These are phyloP conservation scores for Xanthia togata DNA, from an alignment of 2,888 invertebrate genomes.

Conservation along the genomic window DNA sequence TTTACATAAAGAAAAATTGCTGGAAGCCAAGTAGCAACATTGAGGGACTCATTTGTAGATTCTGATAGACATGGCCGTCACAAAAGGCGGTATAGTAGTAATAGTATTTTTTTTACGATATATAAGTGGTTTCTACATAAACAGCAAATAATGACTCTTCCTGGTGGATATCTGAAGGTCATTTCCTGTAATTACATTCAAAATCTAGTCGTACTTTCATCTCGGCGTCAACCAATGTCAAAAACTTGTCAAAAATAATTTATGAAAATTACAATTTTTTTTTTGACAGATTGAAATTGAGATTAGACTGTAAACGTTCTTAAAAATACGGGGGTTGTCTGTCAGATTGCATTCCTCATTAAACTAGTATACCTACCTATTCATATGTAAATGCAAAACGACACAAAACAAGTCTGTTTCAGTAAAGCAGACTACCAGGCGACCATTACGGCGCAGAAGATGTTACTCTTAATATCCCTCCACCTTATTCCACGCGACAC, in stretches of 20 bases:
- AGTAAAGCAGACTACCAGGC: conserved; percentile 7
- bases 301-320: too few species aligned
- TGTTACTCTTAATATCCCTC: conserved; percentile 40
- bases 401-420: not conserved
- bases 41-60: not conserved
- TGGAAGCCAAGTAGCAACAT: not conserved
- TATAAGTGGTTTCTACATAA: too few species aligned
- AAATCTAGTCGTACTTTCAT: too few species aligned
- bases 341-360: not conserved
- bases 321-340: too few species aligned
- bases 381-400: not conserved
- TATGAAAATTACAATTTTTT: too few species aligned
- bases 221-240: too few species aligned
- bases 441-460: conserved; percentile 30
- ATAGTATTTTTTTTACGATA: too few species aligned
- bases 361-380: not conserved
- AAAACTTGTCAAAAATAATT: too few species aligned
- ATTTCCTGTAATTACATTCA: too few species aligned
- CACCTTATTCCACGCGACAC: conserved; percentile 48
- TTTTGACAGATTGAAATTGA: too few species aligned
- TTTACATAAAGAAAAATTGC: not conserved
- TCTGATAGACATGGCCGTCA: not conserved
- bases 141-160: too few species aligned
- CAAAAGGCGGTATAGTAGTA: not conserved
- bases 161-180: too few species aligned